A percentile compares a stretch with the other conserved stretches of the same genome.
Conservation (phyloP, 2,797 vertebrate genomes). For the Cheirogaleus major region DNA sequence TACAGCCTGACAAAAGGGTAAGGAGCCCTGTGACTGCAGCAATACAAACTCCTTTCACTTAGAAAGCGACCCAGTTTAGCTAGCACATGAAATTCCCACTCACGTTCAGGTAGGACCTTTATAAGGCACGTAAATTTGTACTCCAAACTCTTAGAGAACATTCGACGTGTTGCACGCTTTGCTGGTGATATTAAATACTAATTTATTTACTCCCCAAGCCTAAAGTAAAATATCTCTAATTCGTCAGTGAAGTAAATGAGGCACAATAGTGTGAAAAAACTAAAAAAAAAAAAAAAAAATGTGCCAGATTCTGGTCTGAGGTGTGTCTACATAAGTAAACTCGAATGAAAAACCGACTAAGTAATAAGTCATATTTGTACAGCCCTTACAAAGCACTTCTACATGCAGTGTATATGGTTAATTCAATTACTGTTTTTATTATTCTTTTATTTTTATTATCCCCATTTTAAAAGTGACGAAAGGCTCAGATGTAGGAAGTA, state of each 20-base stretch:
- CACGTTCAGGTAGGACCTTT: not conserved
- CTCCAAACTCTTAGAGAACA: not conserved
- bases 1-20: slow-evolving; percentile 46
- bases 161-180: not conserved
- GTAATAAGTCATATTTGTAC: not conserved
- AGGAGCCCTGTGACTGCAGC: not conserved
- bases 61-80: slow-evolving; percentile 64
- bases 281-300: not conserved
- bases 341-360: not conserved
- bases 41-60: slow-evolving; percentile 26
- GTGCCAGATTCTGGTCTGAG: slow-evolving; percentile 12
- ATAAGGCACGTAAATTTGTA: not conserved
- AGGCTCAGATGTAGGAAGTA: not conserved
- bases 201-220: not conserved
- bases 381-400: not conserved
- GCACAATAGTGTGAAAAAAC: not conserved
- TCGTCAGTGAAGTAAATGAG: not conserved
- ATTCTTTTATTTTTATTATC: too few relatives aligned
- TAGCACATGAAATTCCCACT: not conserved
- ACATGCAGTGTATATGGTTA: not conserved
- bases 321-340: not conserved
- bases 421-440: not conserved
- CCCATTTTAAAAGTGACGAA: not conserved
- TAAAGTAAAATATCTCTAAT: not conserved
- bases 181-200: not conserved